These are phyloP conservation scores for Sesia bembeciformis DNA, from an alignment of 2,888 invertebrate species.

Conservation along the genomic window DNA sequence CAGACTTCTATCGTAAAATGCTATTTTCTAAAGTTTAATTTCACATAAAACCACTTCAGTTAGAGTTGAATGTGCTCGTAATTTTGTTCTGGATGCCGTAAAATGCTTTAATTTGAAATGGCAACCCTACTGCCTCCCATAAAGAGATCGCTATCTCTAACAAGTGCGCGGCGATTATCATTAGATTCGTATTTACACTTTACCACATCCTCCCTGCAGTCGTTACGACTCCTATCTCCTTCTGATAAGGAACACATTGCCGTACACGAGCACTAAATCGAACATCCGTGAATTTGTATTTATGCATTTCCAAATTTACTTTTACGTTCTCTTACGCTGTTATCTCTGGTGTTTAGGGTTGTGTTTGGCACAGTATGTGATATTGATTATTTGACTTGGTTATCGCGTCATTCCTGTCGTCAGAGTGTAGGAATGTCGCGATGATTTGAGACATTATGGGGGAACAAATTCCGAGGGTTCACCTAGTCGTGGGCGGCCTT, in stretches of 20 bases:
- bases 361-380: background rate
- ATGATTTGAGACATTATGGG: no score
- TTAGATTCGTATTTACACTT: conserved; percentile 7
- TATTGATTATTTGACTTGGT: background rate
- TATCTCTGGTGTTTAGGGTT: background rate
- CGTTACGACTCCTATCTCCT: conserved; percentile 1
- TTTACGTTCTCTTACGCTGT: background rate
- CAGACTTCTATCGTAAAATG: no score
- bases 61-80: no score
- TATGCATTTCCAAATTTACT: background rate
- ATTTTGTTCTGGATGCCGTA: background rate
- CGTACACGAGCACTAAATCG: background rate
- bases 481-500: no score
- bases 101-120: background rate
- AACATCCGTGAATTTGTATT: conserved; percentile 3
- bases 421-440: no score
- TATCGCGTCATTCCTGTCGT: background rate
- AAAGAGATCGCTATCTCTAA: conserved; percentile 3
- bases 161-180: conserved; percentile 7
- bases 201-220: conserved; percentile 1
- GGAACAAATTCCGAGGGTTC: no score
- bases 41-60: no score
- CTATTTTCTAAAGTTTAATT: no score
- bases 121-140: conserved; percentile 5
- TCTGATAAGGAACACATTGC: conserved; percentile 2